Conservation (phyloP, 2,797 vertebrate genomes). For the Babyrousa celebensis region DNA sequence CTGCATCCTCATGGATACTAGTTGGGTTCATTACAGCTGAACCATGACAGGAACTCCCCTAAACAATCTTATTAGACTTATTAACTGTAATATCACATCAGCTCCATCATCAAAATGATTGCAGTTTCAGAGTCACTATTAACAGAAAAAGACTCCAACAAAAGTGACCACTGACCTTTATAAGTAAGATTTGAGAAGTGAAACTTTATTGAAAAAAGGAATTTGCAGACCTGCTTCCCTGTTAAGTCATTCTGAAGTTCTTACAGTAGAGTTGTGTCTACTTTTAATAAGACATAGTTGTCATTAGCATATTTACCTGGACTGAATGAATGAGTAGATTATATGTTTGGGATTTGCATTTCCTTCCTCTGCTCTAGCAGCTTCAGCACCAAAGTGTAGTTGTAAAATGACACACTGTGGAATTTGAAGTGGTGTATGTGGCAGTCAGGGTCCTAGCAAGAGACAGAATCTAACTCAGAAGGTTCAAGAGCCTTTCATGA, state of each 20-base stretch:
- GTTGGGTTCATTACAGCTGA: too few relatives aligned
- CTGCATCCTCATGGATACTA: too few relatives aligned
- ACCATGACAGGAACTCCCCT: too few relatives aligned
- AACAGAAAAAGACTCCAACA: conserved; percentile 55
- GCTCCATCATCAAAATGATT: conserved; percentile 53
- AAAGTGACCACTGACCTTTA: not conserved
- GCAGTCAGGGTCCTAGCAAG: not conserved
- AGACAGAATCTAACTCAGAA: conserved; percentile 19
- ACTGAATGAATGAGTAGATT: not conserved
- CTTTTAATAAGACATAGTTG: conserved; percentile 25
- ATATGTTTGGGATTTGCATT: not conserved
- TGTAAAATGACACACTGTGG: not conserved
- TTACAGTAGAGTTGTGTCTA: conserved; percentile 36
- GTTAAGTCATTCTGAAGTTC: conserved; percentile 18
- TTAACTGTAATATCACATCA: conserved; percentile 15
- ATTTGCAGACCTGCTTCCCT: not conserved
- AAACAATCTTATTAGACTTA: not conserved
- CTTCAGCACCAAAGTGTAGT: not conserved
- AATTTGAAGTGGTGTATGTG: conserved; percentile 10
- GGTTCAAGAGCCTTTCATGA: not conserved
- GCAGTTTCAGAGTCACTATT: conserved; percentile 49
- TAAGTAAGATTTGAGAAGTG: conserved; percentile 48
- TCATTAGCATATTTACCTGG: not conserved
- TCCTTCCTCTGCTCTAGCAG: conserved; percentile 18
- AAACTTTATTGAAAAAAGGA: conserved; percentile 43